phyloP scores from a whole-genome alignment of 1,140 invertebrate genomes.

The Nasonia giraulti region DNA sequence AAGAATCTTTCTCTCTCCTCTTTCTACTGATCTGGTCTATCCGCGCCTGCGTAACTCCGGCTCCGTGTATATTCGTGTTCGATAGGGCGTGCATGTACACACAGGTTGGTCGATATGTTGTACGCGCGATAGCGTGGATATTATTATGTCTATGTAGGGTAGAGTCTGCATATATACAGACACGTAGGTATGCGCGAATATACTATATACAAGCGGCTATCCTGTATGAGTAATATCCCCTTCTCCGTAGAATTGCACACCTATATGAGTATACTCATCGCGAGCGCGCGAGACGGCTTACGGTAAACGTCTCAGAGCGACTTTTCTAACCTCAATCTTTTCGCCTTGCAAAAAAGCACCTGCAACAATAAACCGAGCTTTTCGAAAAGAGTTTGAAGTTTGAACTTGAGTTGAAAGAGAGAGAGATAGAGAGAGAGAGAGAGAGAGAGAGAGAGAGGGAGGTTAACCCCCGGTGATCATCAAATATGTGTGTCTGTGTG shows the following conservation, averaged over 20 bases:
- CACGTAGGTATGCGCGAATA: background rate
- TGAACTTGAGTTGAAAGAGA: background rate
- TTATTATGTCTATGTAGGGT: background rate
- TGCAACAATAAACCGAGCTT: background rate
- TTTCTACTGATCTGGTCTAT: background rate
- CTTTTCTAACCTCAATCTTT: conserved; percentile 31
- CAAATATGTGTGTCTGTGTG: background rate
- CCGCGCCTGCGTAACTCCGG: conserved; percentile 17
- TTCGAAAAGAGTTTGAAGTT: background rate
- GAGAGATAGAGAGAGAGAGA: background rate
- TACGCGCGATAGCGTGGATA: background rate
- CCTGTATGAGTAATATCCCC: background rate
- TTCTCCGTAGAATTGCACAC: background rate
- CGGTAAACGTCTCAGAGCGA: background rate
- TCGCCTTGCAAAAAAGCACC: background rate
- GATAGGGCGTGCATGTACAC: background rate
- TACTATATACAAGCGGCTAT: too few relatives aligned
- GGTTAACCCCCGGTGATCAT: background rate
- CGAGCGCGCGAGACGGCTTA: background rate
- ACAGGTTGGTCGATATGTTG: background rate
- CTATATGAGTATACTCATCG: background rate
- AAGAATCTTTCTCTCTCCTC: background rate
- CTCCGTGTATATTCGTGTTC: background rate
- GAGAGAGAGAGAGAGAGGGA: background rate
- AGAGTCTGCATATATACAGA: background rate